Conservation (phyloP, 2,797 vertebrate genomes). For the Anguilla obscura region DNA sequence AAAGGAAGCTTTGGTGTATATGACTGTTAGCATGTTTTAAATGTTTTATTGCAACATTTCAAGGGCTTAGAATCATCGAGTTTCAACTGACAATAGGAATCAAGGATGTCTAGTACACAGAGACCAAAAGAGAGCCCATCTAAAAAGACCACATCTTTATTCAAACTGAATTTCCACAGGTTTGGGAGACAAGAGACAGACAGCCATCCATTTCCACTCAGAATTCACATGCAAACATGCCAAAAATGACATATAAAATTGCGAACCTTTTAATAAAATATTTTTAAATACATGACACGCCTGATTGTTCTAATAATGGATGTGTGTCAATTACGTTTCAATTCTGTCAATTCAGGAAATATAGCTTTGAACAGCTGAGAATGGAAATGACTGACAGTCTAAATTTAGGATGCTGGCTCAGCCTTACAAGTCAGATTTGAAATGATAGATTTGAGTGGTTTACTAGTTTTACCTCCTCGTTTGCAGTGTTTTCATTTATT, state of each 20-base stretch:
- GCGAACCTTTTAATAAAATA: no score
- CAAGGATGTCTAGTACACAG: neutral
- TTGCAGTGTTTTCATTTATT: neutral
- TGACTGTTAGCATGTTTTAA: neutral
- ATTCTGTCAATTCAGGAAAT: no score
- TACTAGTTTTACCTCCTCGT: neutral
- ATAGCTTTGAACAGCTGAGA: neutral
- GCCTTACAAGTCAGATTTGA: neutral
- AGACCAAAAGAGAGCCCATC: neutral
- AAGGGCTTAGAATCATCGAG: neutral
- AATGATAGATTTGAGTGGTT: neutral
- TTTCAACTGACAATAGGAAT: neutral
- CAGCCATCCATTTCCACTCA: no score
- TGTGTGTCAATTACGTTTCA: no score
- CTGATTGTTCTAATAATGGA: no score
- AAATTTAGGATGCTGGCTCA: neutral
- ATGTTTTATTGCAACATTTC: neutral
- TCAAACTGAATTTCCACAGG: no score
- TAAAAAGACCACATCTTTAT: neutral
- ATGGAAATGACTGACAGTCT: neutral
- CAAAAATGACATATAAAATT: no score
- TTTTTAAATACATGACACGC: no score
- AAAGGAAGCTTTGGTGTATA: neutral
- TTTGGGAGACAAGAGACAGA: no score
- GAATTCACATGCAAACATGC: no score